These are phyloP conservation scores for Amphipoea oculea DNA, from an alignment of 2,888 invertebrate genomes.

Conservation along the genomic window DNA sequence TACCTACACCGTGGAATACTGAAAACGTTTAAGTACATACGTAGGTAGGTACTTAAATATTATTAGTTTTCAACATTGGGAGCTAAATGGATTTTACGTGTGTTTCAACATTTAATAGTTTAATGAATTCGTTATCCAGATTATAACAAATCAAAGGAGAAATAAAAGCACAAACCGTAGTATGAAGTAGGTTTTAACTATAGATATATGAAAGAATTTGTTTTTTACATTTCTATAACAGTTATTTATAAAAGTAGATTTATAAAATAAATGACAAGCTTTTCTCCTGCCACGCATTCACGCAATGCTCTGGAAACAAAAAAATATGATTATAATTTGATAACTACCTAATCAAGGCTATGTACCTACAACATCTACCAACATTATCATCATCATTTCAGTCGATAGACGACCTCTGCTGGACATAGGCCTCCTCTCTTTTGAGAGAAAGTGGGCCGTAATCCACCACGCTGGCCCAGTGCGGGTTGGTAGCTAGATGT, in stretches of 20 bases:
- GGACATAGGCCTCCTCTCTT: too few relatives aligned
- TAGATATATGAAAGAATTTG: too few relatives aligned
- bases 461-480: too few relatives aligned
- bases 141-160: not conserved
- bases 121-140: slow-evolving; percentile 13
- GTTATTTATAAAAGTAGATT: not conserved
- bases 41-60: not conserved
- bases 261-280: not conserved
- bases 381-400: too few relatives aligned
- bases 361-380: too few relatives aligned
- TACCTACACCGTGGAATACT: not conserved
- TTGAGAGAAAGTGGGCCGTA: too few relatives aligned
- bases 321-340: not conserved
- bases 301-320: not conserved
- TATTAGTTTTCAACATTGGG: not conserved
- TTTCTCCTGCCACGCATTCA: not conserved
- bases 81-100: slow-evolving; percentile 3
- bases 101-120: slow-evolving; percentile 15
- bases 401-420: too few relatives aligned
- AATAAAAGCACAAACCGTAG: not conserved
- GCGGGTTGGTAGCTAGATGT: too few relatives aligned
- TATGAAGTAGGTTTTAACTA: not conserved
- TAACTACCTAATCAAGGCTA: not conserved
- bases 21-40: not conserved
- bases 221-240: too few relatives aligned